Base-by-base conservation (phyloP, 2,113 vertebrate genomes). In the Chaetodon auriga region DNA sequence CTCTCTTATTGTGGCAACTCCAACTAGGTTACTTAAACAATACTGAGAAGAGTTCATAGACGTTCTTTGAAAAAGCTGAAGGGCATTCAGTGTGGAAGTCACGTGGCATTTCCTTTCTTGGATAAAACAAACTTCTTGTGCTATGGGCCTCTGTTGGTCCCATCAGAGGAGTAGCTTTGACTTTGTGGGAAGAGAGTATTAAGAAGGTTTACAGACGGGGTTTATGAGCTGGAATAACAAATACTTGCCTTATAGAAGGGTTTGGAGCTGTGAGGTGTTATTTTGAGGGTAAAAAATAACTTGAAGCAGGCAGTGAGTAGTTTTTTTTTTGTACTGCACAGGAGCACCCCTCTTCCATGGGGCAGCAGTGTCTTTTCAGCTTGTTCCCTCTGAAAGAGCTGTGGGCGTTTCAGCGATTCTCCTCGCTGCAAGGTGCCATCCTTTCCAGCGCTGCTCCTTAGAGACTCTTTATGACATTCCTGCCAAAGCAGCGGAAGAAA, bases 381-480 rank as follows among this genome's bases (percentile, higher is more conserved):
- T 70, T 62, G 78, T 64, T 48, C 68, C 46, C 21, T 78, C 58
- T 94, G 89, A 95, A 95, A 94, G 93, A 78, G 43, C 23, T 25
- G 61, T 88, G 94, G 96, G 95, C 95, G 95, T 95, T 86, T 75
- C 92, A 53, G 86, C 85, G 55, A 96, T 95, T 97, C 90, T 95
- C 94, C 94, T 96, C 95, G 93, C 96, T 92, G 90, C 68, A 43
- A 93, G 95, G 91, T 93, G 94, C 92, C 94, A 87, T 94, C 92
- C 81, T 91, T 43, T 90, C 77, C 90, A 51, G 53, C 4, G 30
- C 60, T 62, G 78, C 58, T 66, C 46, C 25, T 49, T 15, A 38
- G 48, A 87, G 68, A 60, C 81, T 69, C 60, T 92, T 93, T 94
- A 91, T 88, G 87, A 70, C 88, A 82, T 45, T 23, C 23, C 45